A percentile compares a stretch with the other conserved stretches of the same genome.
These are phyloP conservation scores for Coranthus polyacanthus DNA, from an alignment of 2,797 vertebrate species.

Conservation along the genomic window DNA sequence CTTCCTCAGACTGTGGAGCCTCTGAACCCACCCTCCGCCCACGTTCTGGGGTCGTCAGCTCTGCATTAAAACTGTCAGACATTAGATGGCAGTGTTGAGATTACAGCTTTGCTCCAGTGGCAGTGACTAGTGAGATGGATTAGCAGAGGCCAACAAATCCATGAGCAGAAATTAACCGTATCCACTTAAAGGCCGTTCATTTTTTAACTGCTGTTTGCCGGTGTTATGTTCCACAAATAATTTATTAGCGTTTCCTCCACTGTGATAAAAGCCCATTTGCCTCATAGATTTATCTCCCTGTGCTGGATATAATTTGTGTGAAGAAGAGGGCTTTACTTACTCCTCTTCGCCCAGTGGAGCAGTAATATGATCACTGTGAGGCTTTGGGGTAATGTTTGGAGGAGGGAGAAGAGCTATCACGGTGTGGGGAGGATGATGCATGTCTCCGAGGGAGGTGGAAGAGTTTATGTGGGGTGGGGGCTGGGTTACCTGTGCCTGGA, in stretches of 20 bases:
- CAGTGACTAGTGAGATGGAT: slow-evolving; percentile 54
- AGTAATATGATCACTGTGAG: slow-evolving; percentile 69
- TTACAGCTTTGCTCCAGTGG: slow-evolving; percentile 43
- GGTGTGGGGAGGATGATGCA: slow-evolving; percentile 37
- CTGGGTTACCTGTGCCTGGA: slow-evolving; percentile 58
- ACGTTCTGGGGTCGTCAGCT: slow-evolving; percentile 6
- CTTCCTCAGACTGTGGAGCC: not conserved
- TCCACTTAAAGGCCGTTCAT: slow-evolving; percentile 59
- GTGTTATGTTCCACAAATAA: slow-evolving; percentile 58
- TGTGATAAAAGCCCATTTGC: slow-evolving; percentile 67
- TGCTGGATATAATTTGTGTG: slow-evolving; percentile 66
- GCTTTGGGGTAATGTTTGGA: slow-evolving; percentile 18
- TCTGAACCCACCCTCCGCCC: not conserved
- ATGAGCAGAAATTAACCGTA: slow-evolving; percentile 66
- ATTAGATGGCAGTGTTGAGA: slow-evolving; percentile 84
- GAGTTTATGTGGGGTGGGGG: not conserved
- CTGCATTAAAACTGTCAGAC: slow-evolving; percentile 68
- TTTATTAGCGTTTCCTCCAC: slow-evolving; percentile 62
- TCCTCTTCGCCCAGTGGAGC: slow-evolving; percentile 39
- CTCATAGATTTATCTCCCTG: slow-evolving; percentile 45
- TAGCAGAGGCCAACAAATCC: slow-evolving; percentile 60
- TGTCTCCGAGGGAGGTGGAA: slow-evolving; percentile 40
- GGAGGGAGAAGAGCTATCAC: not conserved
- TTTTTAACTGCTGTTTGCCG: slow-evolving; percentile 56
- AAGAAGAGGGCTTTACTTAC: slow-evolving; percentile 52